Base-by-base conservation (phyloP, 2,888 invertebrate species). In the Agrotis ipsilon region DNA sequence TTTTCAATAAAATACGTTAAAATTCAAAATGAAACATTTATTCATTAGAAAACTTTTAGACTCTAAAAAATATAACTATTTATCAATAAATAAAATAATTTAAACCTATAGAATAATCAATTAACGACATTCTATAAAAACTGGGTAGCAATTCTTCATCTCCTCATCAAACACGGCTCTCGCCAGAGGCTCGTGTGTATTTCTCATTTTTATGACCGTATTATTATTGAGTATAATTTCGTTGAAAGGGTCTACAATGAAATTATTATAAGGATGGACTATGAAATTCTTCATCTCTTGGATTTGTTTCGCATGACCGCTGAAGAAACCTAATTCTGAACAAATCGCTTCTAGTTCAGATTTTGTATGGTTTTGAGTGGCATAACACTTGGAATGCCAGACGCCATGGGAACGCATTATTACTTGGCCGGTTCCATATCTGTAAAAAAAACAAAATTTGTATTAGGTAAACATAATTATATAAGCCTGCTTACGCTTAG, bases 351-450 rank as follows among this genome's bases (percentile, higher is more conserved):
- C 97, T 3, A 97, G 89, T 64, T 97, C 95, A 0, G 92, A 88
- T 58, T 95, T 96, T 1, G 97, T 97, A 68, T 96, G 95, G 13
- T 92, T 93, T 55, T 91, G 88, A 60, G 95, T 95, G 18, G 96
- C 90, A 81, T 97, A 97, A 86, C 98, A 98, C 87, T 97, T 97
- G 0, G 97, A 96, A 81, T 97, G 97, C 98, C 98, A 98, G 13
- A 97, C 93, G 18, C 98, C 98, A 77, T 97, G 97, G 0, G 97
- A 96, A 58, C 97, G 96, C 7, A 96, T 94, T 62, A 97, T 94
- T 0, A 98, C 97, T 93, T 98, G 97, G 0, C 98, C 98, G 18
- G 94, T 96, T n/a, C 97, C 96, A 16, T 92, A 88, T 62, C 97
- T 97, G 92, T 48, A 90, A 76, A 48, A 75, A 69, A 39, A 16